Conservation (phyloP, 2,113 vertebrate genomes). For the Clinocottus analis region DNA sequence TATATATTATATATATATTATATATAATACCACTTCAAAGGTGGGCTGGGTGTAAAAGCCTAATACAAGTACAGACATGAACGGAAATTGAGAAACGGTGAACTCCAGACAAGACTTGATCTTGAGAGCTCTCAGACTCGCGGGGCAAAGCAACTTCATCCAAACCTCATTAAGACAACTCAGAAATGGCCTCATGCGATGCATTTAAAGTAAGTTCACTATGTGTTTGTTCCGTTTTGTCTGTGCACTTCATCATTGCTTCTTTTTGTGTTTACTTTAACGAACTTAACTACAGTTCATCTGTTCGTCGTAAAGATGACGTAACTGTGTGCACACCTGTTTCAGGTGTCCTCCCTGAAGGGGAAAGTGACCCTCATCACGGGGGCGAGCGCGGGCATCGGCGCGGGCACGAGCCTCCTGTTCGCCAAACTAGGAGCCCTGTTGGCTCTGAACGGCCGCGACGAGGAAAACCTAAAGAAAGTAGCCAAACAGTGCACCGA, state of each 20-base stretch:
- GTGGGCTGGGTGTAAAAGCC: no score
- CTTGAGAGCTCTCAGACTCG: no score
- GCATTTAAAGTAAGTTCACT: constrained; percentile 67
- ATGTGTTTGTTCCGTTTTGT: no score
- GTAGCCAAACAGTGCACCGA: constrained; percentile 75
- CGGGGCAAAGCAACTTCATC: no score
- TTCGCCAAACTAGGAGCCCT: constrained; percentile 83
- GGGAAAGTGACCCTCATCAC: constrained; percentile 85
- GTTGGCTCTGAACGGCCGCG: constrained; percentile 84
- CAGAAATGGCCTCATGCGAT: constrained; percentile 66
- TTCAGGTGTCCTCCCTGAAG: constrained; percentile 79
- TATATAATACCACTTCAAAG: no score
- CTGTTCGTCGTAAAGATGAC: no score
- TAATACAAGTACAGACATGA: no score
- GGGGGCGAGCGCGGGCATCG: constrained; percentile 87
- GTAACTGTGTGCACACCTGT: neutral
- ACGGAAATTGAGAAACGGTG: no score
- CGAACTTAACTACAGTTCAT: no score
- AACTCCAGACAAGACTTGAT: no score
- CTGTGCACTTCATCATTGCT: neutral
- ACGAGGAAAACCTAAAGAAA: constrained; percentile 81
- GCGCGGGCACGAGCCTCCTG: constrained; percentile 80
- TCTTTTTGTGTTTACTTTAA: no score
- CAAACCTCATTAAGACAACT: neutral
- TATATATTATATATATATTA: no score